Conservation (phyloP, 2,797 vertebrate species). For the Coregonus sp. region DNA sequence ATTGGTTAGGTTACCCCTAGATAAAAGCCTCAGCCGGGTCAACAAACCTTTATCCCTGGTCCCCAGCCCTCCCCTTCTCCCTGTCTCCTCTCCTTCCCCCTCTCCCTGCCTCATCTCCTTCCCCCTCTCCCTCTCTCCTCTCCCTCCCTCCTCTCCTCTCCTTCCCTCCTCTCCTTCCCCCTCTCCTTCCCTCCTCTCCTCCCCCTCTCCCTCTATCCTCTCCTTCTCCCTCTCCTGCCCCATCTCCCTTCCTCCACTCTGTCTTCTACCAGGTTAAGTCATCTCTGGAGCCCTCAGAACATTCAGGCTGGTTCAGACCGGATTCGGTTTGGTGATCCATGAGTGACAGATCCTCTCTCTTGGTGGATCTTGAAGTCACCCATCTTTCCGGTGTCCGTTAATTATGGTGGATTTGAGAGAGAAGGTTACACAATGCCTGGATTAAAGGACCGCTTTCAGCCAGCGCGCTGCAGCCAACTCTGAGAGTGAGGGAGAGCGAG, state of each 20-base stretch:
- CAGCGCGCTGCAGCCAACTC: constrained; percentile 20
- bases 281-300: constrained; percentile 16
- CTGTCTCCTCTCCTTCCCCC: neutral
- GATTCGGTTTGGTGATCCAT: constrained; percentile 10
- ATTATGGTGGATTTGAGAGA: constrained; percentile 49
- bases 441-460: constrained; percentile 33
- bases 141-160: constrained; percentile 11
- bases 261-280: constrained; percentile 38
- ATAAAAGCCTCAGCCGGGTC: neutral
- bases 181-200: constrained; percentile 31
- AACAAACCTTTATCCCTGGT: neutral
- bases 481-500: constrained; percentile 25
- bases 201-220: constrained; percentile 11
- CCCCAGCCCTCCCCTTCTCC: constrained; percentile 3
- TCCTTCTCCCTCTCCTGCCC: constrained; percentile 28
- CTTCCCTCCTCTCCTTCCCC: constrained; percentile 30
- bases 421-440: constrained; percentile 38
- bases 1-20: neutral
- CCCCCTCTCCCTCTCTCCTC: too few relatives aligned
- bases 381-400: constrained; percentile 39
- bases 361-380: constrained; percentile 39
- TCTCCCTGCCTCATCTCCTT: too few relatives aligned
- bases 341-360: constrained; percentile 7
- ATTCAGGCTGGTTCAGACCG: constrained; percentile 8
- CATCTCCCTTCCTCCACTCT: constrained; percentile 32